Evolutionary conservation across 2,113 vertebrate genomes (phyloP).

Genomic region (Tichodroma muraria): DNA sequence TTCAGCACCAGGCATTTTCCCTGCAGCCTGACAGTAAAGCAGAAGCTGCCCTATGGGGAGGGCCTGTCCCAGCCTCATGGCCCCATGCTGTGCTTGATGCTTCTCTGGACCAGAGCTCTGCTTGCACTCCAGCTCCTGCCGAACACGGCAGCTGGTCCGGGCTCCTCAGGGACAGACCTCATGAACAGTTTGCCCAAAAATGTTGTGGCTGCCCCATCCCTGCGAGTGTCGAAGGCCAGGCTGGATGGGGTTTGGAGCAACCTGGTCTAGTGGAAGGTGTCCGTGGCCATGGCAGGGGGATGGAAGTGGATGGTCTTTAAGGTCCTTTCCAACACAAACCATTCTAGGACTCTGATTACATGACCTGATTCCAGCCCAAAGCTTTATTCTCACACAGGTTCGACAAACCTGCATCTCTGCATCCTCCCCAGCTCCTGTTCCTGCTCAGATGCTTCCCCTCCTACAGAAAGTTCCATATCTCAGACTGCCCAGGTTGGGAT

Average conservation of each 20-base stretch:
- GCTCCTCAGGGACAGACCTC: neutral
- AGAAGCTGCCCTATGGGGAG: neutral
- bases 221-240: neutral
- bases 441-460: neutral
- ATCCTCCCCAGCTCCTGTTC: neutral
- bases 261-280: neutral
- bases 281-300: neutral
- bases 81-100: neutral
- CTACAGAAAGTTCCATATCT: neutral
- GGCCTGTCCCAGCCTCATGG: neutral
- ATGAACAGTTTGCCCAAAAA: neutral
- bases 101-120: neutral
- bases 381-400: neutral
- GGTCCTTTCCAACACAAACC: neutral
- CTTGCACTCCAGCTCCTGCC: neutral
- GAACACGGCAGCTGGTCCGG: fast-evolving
- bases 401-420: neutral
- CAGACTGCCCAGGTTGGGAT: neutral
- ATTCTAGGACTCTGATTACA: neutral
- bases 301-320: neutral
- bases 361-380: neutral
- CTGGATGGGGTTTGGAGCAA: neutral
- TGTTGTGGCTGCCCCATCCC: neutral
- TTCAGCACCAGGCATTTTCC: neutral
- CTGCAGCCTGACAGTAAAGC: neutral